Percentiles rank a stretch among this genome's conserved stretches.
phyloP scores from a whole-genome alignment of 1,140 invertebrate species.

The Sycobia sp. region DNA sequence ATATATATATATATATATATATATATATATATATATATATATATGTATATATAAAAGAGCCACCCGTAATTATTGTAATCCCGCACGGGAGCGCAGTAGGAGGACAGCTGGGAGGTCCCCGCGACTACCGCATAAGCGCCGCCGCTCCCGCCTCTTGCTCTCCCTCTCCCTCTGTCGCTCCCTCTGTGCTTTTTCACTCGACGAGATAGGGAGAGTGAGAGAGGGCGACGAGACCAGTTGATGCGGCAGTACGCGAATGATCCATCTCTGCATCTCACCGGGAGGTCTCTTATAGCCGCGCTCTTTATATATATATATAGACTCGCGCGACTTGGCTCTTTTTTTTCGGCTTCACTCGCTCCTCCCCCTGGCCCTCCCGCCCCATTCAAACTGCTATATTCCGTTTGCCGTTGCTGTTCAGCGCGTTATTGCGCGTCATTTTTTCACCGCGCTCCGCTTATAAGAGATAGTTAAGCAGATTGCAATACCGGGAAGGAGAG shows the following conservation, averaged over 20 bases:
- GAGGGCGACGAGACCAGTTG: no score
- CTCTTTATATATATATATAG: background rate
- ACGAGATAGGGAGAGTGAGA: no score
- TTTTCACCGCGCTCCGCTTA: background rate
- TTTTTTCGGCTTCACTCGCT: background rate
- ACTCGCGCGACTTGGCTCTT: background rate
- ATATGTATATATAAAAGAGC: no score
- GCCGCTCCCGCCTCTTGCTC: constrained; percentile 27
- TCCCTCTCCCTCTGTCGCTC: background rate
- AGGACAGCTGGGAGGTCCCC: constrained; percentile 54
- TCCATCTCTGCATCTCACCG: constrained; percentile 43
- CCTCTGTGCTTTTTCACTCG: constrained; percentile 5
- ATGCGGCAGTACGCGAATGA: constrained; percentile 22
- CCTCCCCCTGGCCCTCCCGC: background rate
- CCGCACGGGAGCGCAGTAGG: constrained; percentile 44
- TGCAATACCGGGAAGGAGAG: background rate
- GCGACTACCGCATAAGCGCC: constrained; percentile 18
- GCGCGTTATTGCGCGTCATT: no score
- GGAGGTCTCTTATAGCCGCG: constrained; percentile 47
- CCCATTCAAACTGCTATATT: background rate
- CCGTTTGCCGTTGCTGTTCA: no score
- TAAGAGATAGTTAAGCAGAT: background rate
- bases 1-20: no score
- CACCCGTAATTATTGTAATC: constrained; percentile 56
- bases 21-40: no score